Conservation (phyloP, 1,140 invertebrate species). For the Globodera ellingtonae region DNA sequence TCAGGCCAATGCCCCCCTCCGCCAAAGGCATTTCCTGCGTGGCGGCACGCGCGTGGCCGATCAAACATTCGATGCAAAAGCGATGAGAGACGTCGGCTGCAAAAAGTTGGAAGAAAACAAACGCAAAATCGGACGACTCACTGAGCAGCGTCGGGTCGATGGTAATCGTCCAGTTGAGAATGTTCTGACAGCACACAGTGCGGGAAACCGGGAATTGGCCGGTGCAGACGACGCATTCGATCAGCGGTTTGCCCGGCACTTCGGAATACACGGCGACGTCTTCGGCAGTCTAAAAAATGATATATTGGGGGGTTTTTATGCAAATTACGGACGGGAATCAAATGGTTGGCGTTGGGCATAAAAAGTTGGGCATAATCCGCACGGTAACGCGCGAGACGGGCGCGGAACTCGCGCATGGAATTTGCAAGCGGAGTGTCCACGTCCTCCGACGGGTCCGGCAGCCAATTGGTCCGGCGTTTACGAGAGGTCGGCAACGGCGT, state of each 20-base stretch:
- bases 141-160: background rate
- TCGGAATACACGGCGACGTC: background rate
- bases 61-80: slow-evolving; percentile 41
- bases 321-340: slow-evolving; percentile 9
- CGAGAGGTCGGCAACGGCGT: slow-evolving; percentile 7
- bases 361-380: slow-evolving; percentile 31
- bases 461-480: slow-evolving; percentile 32
- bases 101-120: background rate
- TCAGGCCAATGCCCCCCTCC: slow-evolving; percentile 41
- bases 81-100: slow-evolving; percentile 15
- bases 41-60: slow-evolving; percentile 33
- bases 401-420: slow-evolving; percentile 20
- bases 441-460: slow-evolving; percentile 4
- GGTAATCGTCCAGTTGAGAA: background rate
- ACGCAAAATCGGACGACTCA: background rate
- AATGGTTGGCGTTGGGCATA: background rate
- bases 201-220: slow-evolving; percentile 13
- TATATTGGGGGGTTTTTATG: background rate
- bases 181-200: slow-evolving; percentile 12
- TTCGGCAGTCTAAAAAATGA: background rate
- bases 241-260: background rate
- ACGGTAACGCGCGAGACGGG: slow-evolving; percentile 16
- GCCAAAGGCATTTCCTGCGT: slow-evolving; percentile 45
- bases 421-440: slow-evolving; percentile 6
- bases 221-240: slow-evolving; percentile 29